These are phyloP conservation scores for Phenganax subtilis DNA, from an alignment of 92 coral and sea anemone genomes.

Conservation along the genomic window DNA sequence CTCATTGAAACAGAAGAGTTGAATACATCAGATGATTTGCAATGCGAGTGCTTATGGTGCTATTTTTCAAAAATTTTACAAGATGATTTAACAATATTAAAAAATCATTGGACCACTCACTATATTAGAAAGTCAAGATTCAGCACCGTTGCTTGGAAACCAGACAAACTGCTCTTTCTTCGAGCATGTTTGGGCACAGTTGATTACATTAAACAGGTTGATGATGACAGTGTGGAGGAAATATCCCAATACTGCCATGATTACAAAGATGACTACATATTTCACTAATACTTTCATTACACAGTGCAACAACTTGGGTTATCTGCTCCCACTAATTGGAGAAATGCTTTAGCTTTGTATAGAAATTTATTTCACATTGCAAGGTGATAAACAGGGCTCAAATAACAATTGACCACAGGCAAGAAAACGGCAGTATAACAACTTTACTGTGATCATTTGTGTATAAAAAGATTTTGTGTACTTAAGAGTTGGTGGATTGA, in stretches of 20 bases:
- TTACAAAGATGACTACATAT: background rate
- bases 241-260: constrained; percentile 31
- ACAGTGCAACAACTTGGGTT: background rate
- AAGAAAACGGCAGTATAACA: too few relatives aligned
- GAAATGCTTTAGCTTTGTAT: constrained; percentile 20
- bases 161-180: constrained; percentile 21
- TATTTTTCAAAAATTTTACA: background rate
- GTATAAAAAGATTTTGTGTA: too few relatives aligned
- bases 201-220: background rate
- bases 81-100: background rate
- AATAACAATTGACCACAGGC: too few relatives aligned
- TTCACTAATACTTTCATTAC: constrained; percentile 7
- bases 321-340: constrained; percentile 10
- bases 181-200: constrained; percentile 1
- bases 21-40: constrained; percentile 13
- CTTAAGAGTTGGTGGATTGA: too few relatives aligned
- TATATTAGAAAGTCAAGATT: constrained; percentile 10
- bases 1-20: constrained; percentile 18
- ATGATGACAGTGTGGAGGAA: background rate
- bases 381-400: background rate
- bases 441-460: background rate
- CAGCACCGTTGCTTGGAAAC: constrained; percentile 14
- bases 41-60: constrained; percentile 12
- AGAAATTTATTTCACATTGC: constrained; percentile 10
- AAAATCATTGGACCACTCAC: constrained; percentile 20